Conservation (phyloP, 2,888 invertebrate species). For the Venusia cambrica region DNA sequence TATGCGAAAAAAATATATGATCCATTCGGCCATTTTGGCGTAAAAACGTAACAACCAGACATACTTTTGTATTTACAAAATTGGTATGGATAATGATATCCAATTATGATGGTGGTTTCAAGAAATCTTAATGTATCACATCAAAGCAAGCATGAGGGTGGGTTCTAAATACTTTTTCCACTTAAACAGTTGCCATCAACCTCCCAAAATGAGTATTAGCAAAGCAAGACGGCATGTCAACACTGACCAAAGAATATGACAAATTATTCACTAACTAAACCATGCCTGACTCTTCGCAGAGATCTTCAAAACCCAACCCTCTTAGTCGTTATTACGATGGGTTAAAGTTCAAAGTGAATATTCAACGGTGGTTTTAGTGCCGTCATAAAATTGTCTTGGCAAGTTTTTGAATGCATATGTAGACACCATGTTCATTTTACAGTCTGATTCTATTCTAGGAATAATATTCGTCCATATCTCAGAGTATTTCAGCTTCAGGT, state of each 20-base stretch:
- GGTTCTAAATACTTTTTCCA: slow-evolving; percentile 44
- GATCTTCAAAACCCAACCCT: slow-evolving; percentile 8
- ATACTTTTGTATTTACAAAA: not conserved
- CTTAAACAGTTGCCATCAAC: slow-evolving; percentile 42
- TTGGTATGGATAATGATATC: too few relatives aligned
- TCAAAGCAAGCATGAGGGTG: slow-evolving; percentile 39
- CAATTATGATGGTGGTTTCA: slow-evolving; percentile 5
- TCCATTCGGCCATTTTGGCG: too few relatives aligned
- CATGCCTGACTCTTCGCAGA: slow-evolving; percentile 25
- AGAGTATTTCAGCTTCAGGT: slow-evolving; percentile 72
- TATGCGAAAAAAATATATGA: too few relatives aligned
- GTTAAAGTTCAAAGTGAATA: slow-evolving; percentile 35
- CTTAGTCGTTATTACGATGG: slow-evolving; percentile 24
- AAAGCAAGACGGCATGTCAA: slow-evolving; percentile 65
- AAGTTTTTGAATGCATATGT: slow-evolving; percentile 73
- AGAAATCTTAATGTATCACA: slow-evolving; percentile 33
- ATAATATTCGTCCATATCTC: slow-evolving; percentile 69
- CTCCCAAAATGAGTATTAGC: slow-evolving; percentile 65
- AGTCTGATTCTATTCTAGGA: slow-evolving; percentile 80
- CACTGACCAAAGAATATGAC: slow-evolving; percentile 65
- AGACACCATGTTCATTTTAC: slow-evolving; percentile 74
- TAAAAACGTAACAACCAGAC: too few relatives aligned
- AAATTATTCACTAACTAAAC: slow-evolving; percentile 63
- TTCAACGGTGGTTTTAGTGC: slow-evolving; percentile 16
- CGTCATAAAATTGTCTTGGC: slow-evolving; percentile 38